Base-by-base conservation (phyloP, 2,888 invertebrate genomes). In the Clunio marinus region DNA sequence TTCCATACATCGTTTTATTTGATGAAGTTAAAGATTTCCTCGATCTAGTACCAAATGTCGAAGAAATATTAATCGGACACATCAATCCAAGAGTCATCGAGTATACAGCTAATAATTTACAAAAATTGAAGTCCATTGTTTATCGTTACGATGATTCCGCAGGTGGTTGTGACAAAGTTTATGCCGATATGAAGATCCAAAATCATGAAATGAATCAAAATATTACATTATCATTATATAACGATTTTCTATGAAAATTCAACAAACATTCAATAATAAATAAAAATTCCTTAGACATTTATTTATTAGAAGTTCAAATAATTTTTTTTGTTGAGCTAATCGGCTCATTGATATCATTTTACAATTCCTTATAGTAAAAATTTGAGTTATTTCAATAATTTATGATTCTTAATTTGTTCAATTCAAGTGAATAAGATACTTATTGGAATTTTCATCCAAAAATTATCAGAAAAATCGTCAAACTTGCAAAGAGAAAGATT, bases 71-170 rank as follows among this genome's bases (percentile, higher is more conserved):
- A 10, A 45, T 63, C 15, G 46, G 25, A 2, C 45, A 63, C 17
- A n/a, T 63, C 4, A 25, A 37, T 25, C 63, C 63, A 20, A 4
- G 25, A 10, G 2, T 63, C 4, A n/a, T 63, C 2, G 8, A 25
- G 25, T 63, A 27, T 25, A 25, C 22, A 24, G 1, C 10, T 1
- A 63, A 24, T 10, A 15, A 45, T 7, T 25, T 46, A n/a, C n/a
- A 2, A n/a, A 37, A 63, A 27, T 17, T 63, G 15, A 24, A 63
- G 17, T 10, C n/a, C 8, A n/a, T 63, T 17, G 15, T 28, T 63
- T 63, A 63, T 46, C 63, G 63, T n/a, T 63, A 46, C 37, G 63
- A 63, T 27, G 63, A 63, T 15, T 62, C 37, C 13, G 62, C 62
- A 2, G 63, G 7, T 3, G 63, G 46, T 1, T 63, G 63, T 25